Base-by-base conservation (phyloP, 2,888 invertebrate species). In the Spatulosminthurus flaviceps region DNA sequence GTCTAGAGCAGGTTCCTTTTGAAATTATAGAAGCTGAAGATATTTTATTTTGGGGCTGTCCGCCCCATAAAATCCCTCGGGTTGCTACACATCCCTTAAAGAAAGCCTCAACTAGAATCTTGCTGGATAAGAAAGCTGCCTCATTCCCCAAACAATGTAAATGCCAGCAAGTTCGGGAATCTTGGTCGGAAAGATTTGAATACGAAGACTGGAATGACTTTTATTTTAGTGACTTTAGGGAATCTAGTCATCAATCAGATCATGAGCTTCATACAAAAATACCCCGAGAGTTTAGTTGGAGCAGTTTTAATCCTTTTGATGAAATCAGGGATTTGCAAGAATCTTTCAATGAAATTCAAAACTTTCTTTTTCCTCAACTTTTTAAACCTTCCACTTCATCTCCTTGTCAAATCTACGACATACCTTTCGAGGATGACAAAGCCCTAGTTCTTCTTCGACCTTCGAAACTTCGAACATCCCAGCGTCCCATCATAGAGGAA, bases 11-110 rank as follows among this genome's bases (percentile, higher is more conserved):
- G 24, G 43, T 72, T 51, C 72, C 72, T 13, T 72, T 72, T 51
- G 72, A 72, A 51, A 26, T 72, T 1, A 72, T 72, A 24, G 72
- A 72, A 51, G 72, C 72, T 1, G 72, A 72, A 72, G 72, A 72
- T 19, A 72, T 72, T 60, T 42, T 72, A 19, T n/a, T 51, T 0
- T 72, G 72, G 72, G 72, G 51, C 16, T 72, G 72, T 26, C 72
- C 72, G 11, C 72, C 72, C 0, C n/a, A 41, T 21, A 72, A 72
- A 60, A 51, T 51, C n/a, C 34, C 19, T 11, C 26, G 28, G 21
- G 5, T 29, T 1, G 29, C 7, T 4, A 24, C 1, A 5, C 4
- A 1, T 9, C n/a, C n/a, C n/a, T n/a, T n/a, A n/a, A 19, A 34
- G 16, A 29, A 26, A n/a, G 4, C 70, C 9, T 9, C 64, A 64